Evolutionary conservation across 2,797 vertebrate genomes (phyloP), one percentile per base, ranked within the genome.

Genomic region (Dendrocincla fuliginosa): DNA sequence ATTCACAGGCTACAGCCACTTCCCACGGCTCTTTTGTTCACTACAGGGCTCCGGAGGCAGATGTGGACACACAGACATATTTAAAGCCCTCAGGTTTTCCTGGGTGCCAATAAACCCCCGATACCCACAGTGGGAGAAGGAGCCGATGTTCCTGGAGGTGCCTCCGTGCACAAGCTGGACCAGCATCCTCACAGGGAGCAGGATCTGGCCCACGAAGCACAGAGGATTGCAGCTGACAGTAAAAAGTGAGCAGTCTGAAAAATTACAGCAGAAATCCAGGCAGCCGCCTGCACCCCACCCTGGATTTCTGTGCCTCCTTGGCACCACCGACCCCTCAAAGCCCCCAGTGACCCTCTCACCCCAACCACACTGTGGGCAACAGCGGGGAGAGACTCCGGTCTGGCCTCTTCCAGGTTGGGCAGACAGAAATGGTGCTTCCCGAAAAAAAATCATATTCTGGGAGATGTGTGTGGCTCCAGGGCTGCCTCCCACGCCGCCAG

Each of bases 181-280:
- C 50, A 11, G 49, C 33, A 10, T 42, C 63, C 78, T 61, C 35
- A 4, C 2, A 0, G 11, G 24, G 25, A 15, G 37, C 90, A 88
- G 83, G 88, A 93, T 84, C 8, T 0, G 15, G 33, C 71, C 60
- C 0, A 0, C 3, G 75, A 57, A 32, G 68, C 32, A 1, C 53
- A 4, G 69, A 39, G 60, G 89, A 92, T 96, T 93, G 63, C 63
- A 55, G 93, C 95, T 97, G 96, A 61, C 73, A 81, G 92, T 47
- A 14, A 96, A 94, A 97, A 96, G 93, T 86, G 97, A 97, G 96
- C 97, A 95, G 74, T 71, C 94, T 89, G 63, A 70, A 83, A 94
- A 88, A 95, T 16, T 25, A 25, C 59, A 33, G 67, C 93, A 95
- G 94, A 96, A 98, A 65, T 95, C 84, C 95, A 77, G 94, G 91